phyloP scores from a whole-genome alignment of 2,888 invertebrate species.

The Flexamia atlantica region DNA sequence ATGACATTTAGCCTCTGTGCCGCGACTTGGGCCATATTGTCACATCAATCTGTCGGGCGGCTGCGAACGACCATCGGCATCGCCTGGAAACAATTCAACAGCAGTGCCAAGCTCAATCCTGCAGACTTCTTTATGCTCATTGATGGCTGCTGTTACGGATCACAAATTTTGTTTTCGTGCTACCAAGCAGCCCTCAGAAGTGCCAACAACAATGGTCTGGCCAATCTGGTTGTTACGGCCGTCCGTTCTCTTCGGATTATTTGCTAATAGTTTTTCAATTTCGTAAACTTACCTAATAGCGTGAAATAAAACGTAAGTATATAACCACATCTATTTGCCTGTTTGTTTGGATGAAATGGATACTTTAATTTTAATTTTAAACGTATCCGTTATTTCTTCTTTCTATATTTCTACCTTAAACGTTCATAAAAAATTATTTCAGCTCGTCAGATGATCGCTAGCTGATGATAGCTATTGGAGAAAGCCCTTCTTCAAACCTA shows the following conservation, averaged over 20 bases:
- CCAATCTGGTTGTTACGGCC: not conserved
- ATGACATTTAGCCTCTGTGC: slow-evolving; percentile 10
- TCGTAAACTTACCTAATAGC: too few relatives aligned
- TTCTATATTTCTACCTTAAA: too few relatives aligned
- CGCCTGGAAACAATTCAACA: slow-evolving; percentile 27
- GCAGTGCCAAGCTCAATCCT: slow-evolving; percentile 8
- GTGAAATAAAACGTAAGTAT: too few relatives aligned
- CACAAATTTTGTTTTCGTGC: not conserved
- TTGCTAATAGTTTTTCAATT: too few relatives aligned
- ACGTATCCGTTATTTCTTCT: too few relatives aligned
- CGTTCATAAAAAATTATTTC: too few relatives aligned
- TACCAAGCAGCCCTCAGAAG: not conserved
- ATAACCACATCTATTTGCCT: too few relatives aligned
- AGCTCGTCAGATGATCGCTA: too few relatives aligned
- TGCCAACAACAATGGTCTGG: not conserved
- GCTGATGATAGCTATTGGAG: too few relatives aligned
- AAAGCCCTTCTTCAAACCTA: too few relatives aligned
- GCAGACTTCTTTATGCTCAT: slow-evolving; percentile 23
- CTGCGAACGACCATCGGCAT: not conserved
- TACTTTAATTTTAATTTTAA: too few relatives aligned
- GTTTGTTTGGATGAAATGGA: too few relatives aligned
- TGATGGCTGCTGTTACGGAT: slow-evolving; percentile 1
- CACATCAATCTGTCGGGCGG: not conserved
- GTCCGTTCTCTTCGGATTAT: not conserved
- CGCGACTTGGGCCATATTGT: slow-evolving; percentile 1